phyloP scores from a whole-genome alignment of 2,888 invertebrate species.

The Antheraea yamamai region DNA sequence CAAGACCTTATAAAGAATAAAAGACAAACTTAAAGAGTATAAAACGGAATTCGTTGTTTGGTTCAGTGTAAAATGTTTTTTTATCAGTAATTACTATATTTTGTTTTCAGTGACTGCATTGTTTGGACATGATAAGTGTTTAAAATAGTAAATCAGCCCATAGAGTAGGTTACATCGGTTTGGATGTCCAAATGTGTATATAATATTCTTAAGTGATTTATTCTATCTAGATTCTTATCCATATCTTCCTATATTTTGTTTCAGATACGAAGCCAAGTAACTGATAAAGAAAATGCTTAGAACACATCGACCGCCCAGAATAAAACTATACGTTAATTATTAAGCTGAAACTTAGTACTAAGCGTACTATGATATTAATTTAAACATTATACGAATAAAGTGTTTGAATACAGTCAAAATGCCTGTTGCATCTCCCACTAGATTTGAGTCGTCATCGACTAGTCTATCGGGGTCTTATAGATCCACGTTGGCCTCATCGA shows the following conservation, averaged over 20 bases:
- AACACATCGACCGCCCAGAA: slow-evolving; percentile 64
- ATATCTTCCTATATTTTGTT: slow-evolving; percentile 18
- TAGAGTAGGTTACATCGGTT: background rate
- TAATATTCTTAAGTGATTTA: background rate
- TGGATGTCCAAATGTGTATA: background rate
- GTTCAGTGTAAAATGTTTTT: background rate
- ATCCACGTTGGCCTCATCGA: slow-evolving; percentile 69
- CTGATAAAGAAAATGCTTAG: slow-evolving; percentile 57
- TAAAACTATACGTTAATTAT: slow-evolving; percentile 44
- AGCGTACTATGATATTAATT: slow-evolving; percentile 27
- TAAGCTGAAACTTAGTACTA: slow-evolving; percentile 24
- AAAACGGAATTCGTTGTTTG: background rate
- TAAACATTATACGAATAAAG: slow-evolving; percentile 16
- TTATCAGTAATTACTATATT: background rate
- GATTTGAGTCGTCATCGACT: slow-evolving; percentile 69
- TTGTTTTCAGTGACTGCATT: background rate
- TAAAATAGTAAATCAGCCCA: background rate
- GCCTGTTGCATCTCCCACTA: slow-evolving; percentile 83
- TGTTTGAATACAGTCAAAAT: slow-evolving; percentile 52
- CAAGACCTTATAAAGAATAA: too few species aligned
- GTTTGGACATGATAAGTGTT: background rate
- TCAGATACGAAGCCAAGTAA: slow-evolving; percentile 23
- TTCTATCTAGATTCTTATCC: background rate
- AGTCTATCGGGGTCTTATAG: slow-evolving; percentile 76
- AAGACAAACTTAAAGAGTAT: too few species aligned